Evolutionary conservation across 1,140 invertebrate species (phyloP).

Genomic region (Reticulitermes speratus): DNA sequence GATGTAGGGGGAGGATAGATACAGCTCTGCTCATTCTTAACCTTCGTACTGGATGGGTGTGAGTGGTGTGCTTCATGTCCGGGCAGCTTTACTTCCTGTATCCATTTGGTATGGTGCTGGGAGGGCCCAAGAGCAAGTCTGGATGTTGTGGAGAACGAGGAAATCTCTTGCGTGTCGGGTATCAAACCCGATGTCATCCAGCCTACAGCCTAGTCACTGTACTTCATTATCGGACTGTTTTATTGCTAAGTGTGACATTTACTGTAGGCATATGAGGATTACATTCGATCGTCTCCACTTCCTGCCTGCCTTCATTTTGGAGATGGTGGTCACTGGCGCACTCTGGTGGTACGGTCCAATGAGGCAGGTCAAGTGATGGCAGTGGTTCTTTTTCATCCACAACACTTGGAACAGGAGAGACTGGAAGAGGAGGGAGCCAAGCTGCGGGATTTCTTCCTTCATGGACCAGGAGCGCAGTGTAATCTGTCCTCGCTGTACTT

Average conservation of each 20-base stretch:
- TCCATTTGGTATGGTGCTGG: no score
- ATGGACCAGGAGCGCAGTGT: slow-evolving; percentile 37
- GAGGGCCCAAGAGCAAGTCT: no score
- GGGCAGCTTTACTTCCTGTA: no score
- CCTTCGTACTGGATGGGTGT: no score
- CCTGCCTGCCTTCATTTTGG: slow-evolving; percentile 48
- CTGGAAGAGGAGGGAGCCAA: slow-evolving; percentile 43
- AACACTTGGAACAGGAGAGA: slow-evolving; percentile 44
- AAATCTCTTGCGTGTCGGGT: no score
- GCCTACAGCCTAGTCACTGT: no score
- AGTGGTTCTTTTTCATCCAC: slow-evolving; percentile 51
- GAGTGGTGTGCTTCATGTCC: no score
- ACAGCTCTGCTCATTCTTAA: no score
- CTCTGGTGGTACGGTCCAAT: slow-evolving; percentile 51
- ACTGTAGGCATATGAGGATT: slow-evolving; percentile 50
- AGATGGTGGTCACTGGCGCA: slow-evolving; percentile 53
- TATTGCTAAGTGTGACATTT: neutral
- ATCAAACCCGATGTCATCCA: no score
- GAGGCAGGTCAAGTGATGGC: slow-evolving; percentile 48
- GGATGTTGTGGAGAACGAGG: no score
- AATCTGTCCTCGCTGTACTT: slow-evolving; percentile 42
- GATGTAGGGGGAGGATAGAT: no score
- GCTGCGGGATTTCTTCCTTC: slow-evolving; percentile 42
- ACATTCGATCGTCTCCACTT: slow-evolving; percentile 46
- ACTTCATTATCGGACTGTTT: neutral